Evolutionary conservation across 2,113 vertebrate species (phyloP).

Genomic region (Podiceps cristatus): DNA sequence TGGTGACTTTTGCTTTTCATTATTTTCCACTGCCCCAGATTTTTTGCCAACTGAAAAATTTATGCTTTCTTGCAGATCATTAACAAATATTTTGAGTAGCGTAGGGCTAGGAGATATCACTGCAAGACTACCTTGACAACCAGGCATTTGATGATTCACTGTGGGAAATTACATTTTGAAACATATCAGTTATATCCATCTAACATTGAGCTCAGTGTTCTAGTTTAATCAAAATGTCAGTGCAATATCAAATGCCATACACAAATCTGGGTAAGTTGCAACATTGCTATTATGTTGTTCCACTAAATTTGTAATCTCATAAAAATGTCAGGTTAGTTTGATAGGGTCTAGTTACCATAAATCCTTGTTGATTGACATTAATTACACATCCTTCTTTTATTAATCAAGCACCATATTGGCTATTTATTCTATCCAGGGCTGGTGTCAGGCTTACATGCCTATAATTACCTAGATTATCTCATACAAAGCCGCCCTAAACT

Average conservation of each 20-base stretch:
- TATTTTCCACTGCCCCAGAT: background rate
- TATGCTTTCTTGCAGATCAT: background rate
- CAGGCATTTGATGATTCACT: background rate
- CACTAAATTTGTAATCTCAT: background rate
- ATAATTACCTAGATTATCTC: background rate
- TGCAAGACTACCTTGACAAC: background rate
- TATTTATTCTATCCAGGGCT: background rate
- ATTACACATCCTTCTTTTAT: background rate
- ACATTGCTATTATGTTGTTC: rapidly evolving
- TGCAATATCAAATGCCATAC: background rate
- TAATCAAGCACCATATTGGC: background rate
- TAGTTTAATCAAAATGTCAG: constrained; percentile 11
- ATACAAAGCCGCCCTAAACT: background rate
- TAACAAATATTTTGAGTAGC: background rate
- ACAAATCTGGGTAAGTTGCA: background rate
- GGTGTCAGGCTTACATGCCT: background rate
- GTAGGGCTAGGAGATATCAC: background rate
- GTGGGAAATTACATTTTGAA: background rate
- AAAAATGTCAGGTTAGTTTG: constrained; percentile 6
- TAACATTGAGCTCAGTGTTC: background rate
- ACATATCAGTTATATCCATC: background rate
- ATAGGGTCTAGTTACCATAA: background rate
- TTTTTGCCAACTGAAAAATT: background rate
- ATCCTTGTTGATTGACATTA: background rate
- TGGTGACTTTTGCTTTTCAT: background rate